Evolutionary conservation across 2,797 vertebrate species (phyloP).

Genomic region (Cheracebus regulus): DNA sequence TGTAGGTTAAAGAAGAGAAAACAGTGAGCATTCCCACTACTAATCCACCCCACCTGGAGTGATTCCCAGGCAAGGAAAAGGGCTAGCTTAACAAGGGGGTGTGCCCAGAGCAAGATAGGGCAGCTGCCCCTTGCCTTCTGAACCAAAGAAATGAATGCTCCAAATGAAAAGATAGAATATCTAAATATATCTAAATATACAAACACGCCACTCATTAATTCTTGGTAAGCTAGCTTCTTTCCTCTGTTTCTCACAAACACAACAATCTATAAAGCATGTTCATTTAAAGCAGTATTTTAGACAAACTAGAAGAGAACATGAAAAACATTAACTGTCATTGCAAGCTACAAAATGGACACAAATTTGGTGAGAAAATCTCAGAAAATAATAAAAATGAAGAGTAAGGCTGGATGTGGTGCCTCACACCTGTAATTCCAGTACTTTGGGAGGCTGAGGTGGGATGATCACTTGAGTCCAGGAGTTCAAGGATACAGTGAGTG

Average conservation of each 20-base stretch:
- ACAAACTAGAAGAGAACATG: background rate
- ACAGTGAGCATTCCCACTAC: background rate
- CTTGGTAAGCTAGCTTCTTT: background rate
- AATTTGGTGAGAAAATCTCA: constrained; percentile 15
- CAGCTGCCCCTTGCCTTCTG: background rate
- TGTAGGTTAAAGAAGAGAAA: background rate
- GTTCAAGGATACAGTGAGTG: background rate
- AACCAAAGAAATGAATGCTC: background rate
- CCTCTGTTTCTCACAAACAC: constrained; percentile 17
- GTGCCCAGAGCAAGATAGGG: background rate
- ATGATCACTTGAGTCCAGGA: background rate
- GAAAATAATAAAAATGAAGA: constrained; percentile 16
- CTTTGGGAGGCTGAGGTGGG: background rate
- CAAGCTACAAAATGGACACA: constrained; percentile 5
- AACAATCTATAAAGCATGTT: background rate
- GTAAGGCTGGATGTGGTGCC: background rate
- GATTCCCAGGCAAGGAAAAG: background rate
- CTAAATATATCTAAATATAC: background rate
- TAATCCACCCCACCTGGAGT: fast-evolving
- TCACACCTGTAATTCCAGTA: background rate
- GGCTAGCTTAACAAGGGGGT: background rate
- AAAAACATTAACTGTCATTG: background rate
- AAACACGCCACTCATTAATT: background rate
- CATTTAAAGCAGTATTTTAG: background rate
- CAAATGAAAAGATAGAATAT: background rate